Percentiles rank a stretch among this genome's conserved stretches.
Conservation (phyloP, 1,140 invertebrate species). For the Drosophila trapezifrons region DNA sequence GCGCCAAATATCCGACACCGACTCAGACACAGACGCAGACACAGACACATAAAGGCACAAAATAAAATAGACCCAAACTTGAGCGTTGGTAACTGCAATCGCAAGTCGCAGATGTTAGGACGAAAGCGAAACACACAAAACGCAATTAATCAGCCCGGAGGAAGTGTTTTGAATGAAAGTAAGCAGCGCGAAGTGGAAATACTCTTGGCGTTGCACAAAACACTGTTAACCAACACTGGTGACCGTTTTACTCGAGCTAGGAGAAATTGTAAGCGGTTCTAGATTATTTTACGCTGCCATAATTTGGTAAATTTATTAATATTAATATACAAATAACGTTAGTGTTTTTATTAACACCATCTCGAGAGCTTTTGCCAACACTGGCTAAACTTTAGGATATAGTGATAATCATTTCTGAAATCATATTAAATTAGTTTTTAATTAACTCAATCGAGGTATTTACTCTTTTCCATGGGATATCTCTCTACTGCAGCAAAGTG, state of each 20-base stretch:
- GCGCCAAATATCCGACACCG: constrained; percentile 44
- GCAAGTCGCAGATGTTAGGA: constrained; percentile 29
- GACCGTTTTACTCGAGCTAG: too few species aligned
- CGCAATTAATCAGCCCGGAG: constrained; percentile 55
- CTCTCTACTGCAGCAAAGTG: neutral
- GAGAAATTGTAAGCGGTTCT: too few species aligned
- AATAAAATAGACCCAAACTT: constrained; percentile 24
- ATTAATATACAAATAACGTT: too few species aligned
- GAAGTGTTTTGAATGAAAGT: constrained; percentile 35
- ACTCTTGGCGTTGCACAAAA: constrained; percentile 7
- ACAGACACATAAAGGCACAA: constrained; percentile 14
- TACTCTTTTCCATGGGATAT: neutral
- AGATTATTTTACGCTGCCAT: too few species aligned
- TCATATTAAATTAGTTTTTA: neutral
- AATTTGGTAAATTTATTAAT: too few species aligned
- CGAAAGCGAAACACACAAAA: constrained; percentile 39
- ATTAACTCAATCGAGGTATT: too few species aligned
- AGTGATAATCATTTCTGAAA: too few species aligned
- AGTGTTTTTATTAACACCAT: too few species aligned
- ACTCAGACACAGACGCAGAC: neutral
- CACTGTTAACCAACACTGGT: too few species aligned
- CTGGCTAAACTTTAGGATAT: too few species aligned
- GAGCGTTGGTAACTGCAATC: constrained; percentile 38
- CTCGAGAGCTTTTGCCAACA: too few species aligned
- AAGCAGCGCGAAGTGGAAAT: constrained; percentile 7